A percentile compares a stretch with the other conserved stretches of the same genome.
phyloP scores from a whole-genome alignment of 2,113 vertebrate species.

The Morone chrysops region DNA sequence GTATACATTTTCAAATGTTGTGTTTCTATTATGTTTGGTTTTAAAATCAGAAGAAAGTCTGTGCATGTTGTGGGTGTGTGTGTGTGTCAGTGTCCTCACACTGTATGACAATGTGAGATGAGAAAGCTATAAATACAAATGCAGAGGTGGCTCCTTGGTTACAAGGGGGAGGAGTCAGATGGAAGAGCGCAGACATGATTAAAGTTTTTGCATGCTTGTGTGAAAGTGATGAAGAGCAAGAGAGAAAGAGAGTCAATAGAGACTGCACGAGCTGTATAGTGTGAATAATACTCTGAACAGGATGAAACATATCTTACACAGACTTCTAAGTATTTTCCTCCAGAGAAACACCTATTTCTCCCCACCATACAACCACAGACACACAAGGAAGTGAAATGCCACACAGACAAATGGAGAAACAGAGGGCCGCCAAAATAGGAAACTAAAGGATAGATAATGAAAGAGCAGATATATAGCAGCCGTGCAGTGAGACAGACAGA shows the following conservation, averaged over 20 bases:
- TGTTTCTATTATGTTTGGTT: background rate
- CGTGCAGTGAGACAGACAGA: slow-evolving; percentile 30
- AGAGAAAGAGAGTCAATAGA: background rate
- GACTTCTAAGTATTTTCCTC: background rate
- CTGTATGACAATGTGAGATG: slow-evolving; percentile 55
- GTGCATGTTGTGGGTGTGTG: slow-evolving; percentile 4
- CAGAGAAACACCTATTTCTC: background rate
- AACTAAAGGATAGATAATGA: slow-evolving; percentile 2
- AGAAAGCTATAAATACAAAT: slow-evolving; percentile 66
- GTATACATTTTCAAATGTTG: background rate
- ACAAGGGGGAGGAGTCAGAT: slow-evolving; percentile 27
- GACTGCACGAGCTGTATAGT: background rate
- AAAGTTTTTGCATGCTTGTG: slow-evolving; percentile 15
- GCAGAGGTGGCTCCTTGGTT: slow-evolving; percentile 66
- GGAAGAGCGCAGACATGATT: background rate
- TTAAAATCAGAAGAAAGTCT: slow-evolving; percentile 7
- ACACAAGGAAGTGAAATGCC: background rate
- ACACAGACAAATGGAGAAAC: slow-evolving; percentile 36
- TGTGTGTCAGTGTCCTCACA: slow-evolving; percentile 42
- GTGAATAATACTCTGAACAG: background rate
- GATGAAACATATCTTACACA: background rate
- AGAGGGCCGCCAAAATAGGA: background rate
- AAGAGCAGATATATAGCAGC: background rate
- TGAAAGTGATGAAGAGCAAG: background rate
- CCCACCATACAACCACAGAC: slow-evolving; percentile 3